Percentiles rank a stretch among this genome's conserved stretches.
Evolutionary conservation across 2,888 invertebrate species (phyloP).

Genomic region (Desoria tigrina): DNA sequence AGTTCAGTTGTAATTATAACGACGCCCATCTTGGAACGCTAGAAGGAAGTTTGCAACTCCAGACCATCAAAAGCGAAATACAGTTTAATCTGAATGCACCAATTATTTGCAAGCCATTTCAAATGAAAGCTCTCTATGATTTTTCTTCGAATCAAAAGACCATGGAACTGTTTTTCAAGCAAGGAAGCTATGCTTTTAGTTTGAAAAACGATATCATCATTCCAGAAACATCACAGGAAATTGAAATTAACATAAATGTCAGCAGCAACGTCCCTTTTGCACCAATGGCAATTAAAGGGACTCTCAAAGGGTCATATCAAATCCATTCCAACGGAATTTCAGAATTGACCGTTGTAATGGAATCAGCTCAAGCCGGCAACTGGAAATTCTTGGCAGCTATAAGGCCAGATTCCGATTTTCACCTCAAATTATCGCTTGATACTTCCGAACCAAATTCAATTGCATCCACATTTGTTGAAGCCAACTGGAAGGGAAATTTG

Average conservation of each 20-base stretch:
- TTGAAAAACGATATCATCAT: conserved; percentile 37
- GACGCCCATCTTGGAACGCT: background rate
- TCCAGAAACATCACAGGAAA: conserved; percentile 33
- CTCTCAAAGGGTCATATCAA: conserved; percentile 41
- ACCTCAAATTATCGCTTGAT: conserved; percentile 36
- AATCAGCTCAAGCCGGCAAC: conserved; percentile 42
- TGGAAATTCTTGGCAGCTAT: conserved; percentile 46
- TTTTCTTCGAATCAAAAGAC: conserved; percentile 23
- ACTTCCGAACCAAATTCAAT: conserved; percentile 20
- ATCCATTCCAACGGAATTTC: conserved; percentile 41
- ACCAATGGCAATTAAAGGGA: conserved; percentile 44
- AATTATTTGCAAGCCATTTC: background rate
- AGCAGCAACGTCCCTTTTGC: conserved; percentile 47
- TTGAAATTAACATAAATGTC: conserved; percentile 44
- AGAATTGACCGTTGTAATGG: conserved; percentile 34
- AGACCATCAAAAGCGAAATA: background rate
- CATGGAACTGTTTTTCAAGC: conserved; percentile 36
- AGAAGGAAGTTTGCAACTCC: background rate
- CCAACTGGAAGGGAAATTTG: conserved; percentile 34
- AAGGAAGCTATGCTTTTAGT: conserved; percentile 41
- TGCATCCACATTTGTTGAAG: conserved; percentile 16
- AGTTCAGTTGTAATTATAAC: background rate
- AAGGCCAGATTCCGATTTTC: conserved; percentile 35
- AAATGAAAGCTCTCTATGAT: conserved; percentile 23
- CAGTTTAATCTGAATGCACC: background rate